These are phyloP conservation scores for Crocallis elinguaria DNA, from an alignment of 2,888 invertebrate species.

Conservation along the genomic window DNA sequence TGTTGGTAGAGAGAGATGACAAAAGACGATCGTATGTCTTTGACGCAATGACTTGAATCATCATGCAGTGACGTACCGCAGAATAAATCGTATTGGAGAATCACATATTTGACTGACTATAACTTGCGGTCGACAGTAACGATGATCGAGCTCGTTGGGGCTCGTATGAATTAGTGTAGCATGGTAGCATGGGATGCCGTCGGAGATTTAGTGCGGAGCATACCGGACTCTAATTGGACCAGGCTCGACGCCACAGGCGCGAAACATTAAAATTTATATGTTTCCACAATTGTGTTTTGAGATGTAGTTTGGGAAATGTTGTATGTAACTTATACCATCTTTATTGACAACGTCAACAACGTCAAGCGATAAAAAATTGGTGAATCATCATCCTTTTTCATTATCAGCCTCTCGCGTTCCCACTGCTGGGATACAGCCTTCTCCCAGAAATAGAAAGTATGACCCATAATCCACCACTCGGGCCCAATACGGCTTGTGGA, in stretches of 20 bases:
- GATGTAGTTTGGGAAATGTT: constrained; percentile 57
- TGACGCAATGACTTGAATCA: background rate
- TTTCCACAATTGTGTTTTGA: constrained; percentile 80
- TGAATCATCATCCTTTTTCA: too few species aligned
- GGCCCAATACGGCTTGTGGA: too few species aligned
- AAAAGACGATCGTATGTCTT: background rate
- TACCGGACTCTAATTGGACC: constrained; percentile 78
- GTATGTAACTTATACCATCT: constrained; percentile 59
- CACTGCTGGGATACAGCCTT: too few species aligned
- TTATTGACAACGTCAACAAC: constrained; percentile 43
- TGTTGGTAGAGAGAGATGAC: background rate
- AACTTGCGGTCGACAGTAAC: constrained; percentile 65
- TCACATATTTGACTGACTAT: constrained; percentile 16
- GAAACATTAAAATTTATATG: constrained; percentile 78
- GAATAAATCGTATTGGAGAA: background rate
- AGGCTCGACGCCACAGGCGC: constrained; percentile 77
- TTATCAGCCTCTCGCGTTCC: too few species aligned
- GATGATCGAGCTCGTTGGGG: constrained; percentile 60
- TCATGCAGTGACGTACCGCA: background rate
- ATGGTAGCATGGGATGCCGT: constrained; percentile 63
- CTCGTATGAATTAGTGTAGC: constrained; percentile 82
- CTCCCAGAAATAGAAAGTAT: too few species aligned
- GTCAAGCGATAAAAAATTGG: background rate
- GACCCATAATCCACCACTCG: too few species aligned
- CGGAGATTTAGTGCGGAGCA: constrained; percentile 79